phyloP scores from a whole-genome alignment of 2,113 vertebrate genomes.

The Podarcis cretensis region DNA sequence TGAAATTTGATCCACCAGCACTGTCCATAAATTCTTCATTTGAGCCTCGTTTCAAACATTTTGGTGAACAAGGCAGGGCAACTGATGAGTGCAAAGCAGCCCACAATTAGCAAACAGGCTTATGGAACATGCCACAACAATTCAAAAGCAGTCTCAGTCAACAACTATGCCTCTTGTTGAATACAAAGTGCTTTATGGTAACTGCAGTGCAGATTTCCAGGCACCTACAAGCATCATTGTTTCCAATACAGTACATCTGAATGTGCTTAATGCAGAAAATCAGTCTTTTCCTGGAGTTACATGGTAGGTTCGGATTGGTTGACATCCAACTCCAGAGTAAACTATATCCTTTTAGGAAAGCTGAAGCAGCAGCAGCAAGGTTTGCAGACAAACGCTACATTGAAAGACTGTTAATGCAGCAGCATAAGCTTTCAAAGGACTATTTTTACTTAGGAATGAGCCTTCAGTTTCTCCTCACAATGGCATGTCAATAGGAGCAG shows the following conservation, averaged over 20 bases:
- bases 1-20: neutral
- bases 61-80: neutral
- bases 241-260: neutral
- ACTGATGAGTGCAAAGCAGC: neutral
- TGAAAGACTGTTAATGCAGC: neutral
- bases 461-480: neutral
- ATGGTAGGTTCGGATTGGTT: constrained; percentile 7
- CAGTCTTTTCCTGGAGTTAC: neutral
- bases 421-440: neutral
- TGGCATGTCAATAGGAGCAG: neutral
- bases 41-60: neutral
- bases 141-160: neutral
- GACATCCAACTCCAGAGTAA: constrained; percentile 5
- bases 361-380: constrained; percentile 14
- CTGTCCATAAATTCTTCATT: neutral
- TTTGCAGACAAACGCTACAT: constrained; percentile 4
- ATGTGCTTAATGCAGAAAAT: neutral
- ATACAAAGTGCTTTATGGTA: neutral
- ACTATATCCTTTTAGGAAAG: neutral
- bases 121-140: neutral
- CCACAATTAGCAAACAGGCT: neutral
- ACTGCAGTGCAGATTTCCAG: neutral
- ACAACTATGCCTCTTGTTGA: no score
- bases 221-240: neutral
- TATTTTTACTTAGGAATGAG: neutral